These are phyloP conservation scores for Gambusia holbrooki DNA, from an alignment of 2,113 vertebrate genomes.

Conservation along the genomic window DNA sequence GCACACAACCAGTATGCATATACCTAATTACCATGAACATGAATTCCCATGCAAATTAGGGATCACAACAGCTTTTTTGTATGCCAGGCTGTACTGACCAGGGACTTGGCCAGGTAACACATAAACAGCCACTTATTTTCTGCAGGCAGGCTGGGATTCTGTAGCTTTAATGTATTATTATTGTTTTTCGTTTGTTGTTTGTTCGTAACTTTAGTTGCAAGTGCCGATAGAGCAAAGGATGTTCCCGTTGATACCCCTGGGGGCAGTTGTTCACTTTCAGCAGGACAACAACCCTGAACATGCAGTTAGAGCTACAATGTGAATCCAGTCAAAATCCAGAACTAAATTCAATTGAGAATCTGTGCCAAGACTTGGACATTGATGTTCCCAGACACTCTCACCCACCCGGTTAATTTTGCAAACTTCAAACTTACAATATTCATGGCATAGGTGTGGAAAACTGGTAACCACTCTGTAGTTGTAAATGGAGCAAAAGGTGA, in stretches of 20 bases:
- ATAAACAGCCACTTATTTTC: constrained; percentile 16
- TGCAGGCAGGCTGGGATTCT: constrained; percentile 10
- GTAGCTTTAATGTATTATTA: neutral
- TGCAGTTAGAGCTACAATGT: neutral
- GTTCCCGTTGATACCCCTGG: too few species aligned
- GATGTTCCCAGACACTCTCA: too few species aligned
- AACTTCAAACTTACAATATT: too few species aligned
- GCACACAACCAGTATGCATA: constrained; percentile 18
- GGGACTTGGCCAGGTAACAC: neutral
- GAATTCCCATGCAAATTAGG: constrained; percentile 36
- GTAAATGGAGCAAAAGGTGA: neutral
- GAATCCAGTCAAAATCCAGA: too few species aligned
- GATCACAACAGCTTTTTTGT: constrained; percentile 12
- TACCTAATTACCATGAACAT: constrained; percentile 33
- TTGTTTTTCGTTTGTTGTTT: too few species aligned
- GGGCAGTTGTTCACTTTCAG: neutral
- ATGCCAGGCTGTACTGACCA: constrained; percentile 8
- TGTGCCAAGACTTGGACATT: too few species aligned
- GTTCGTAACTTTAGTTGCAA: neutral
- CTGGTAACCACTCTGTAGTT: too few species aligned
- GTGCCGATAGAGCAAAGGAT: too few species aligned
- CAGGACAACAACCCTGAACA: neutral
- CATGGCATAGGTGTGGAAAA: too few species aligned
- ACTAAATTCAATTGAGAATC: too few species aligned
- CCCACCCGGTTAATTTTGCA: too few species aligned